phyloP scores from a whole-genome alignment of 2,113 vertebrate genomes.

The Oxyura jamaicensis region DNA sequence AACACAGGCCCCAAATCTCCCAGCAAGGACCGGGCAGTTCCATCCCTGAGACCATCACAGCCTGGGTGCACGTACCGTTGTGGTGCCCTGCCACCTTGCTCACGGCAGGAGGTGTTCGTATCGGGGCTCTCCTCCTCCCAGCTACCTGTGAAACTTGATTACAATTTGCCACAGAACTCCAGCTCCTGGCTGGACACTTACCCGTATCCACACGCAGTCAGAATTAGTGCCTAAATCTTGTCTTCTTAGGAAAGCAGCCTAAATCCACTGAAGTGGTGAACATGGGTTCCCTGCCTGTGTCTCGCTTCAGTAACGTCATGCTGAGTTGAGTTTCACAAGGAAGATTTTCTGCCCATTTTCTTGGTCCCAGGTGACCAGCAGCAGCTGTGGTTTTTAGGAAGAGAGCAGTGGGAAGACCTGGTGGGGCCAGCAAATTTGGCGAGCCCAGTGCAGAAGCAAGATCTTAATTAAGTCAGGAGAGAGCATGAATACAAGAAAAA shows the following conservation, averaged over 20 bases:
- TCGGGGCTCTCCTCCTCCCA: neutral
- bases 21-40: neutral
- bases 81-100: neutral
- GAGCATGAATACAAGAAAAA: constrained; percentile 48
- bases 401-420: constrained; percentile 7
- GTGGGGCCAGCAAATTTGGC: constrained; percentile 25
- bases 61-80: fast-evolving
- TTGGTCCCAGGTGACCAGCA: neutral
- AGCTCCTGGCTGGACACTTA: neutral
- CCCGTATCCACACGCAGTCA: neutral
- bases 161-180: neutral
- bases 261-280: neutral
- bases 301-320: neutral
- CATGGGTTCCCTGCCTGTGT: neutral
- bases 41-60: neutral
- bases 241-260: neutral
- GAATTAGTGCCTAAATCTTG: neutral
- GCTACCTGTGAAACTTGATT: neutral
- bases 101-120: neutral
- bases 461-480: constrained; percentile 67
- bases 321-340: neutral
- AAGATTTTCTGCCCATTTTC: neutral
- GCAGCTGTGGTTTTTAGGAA: constrained; percentile 48
- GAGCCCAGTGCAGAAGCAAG: constrained; percentile 21
- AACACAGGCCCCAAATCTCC: neutral